These are phyloP conservation scores for Ptychobarbus kaznakovi DNA, from an alignment of 2,797 vertebrate genomes.

Conservation along the genomic window DNA sequence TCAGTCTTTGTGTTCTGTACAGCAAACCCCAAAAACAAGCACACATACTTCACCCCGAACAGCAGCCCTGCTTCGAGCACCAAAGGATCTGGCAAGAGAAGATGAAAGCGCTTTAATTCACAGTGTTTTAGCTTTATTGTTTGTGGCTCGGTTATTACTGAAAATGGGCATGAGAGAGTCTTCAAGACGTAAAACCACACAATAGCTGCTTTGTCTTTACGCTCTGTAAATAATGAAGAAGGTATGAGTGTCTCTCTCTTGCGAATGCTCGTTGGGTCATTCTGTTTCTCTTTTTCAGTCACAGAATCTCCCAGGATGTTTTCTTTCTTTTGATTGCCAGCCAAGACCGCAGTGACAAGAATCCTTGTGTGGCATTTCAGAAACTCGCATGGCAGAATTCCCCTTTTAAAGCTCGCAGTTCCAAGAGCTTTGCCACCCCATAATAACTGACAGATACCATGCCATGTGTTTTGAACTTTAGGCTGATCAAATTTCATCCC, in stretches of 20 bases:
- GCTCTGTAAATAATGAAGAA: slow-evolving; percentile 67
- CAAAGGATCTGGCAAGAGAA: slow-evolving; percentile 65
- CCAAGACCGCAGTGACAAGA: slow-evolving; percentile 51
- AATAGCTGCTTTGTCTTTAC: slow-evolving; percentile 62
- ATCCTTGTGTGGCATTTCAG: slow-evolving; percentile 47
- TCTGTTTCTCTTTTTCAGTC: slow-evolving; percentile 45
- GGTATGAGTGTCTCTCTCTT: slow-evolving; percentile 48
- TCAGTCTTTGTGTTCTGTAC: slow-evolving; percentile 73
- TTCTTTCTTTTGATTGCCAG: slow-evolving; percentile 51
- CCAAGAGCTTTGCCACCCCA: slow-evolving; percentile 43
- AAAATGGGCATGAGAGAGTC: slow-evolving; percentile 51
- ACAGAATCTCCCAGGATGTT: slow-evolving; percentile 49
- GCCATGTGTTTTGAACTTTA: slow-evolving; percentile 56
- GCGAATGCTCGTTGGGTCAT: slow-evolving; percentile 15
- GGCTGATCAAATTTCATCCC: slow-evolving; percentile 57
- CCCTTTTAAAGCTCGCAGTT: slow-evolving; percentile 43
- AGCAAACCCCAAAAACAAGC: slow-evolving; percentile 64
- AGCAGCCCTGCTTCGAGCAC: slow-evolving; percentile 65
- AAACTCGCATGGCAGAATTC: slow-evolving; percentile 52
- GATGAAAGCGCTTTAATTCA: slow-evolving; percentile 59
- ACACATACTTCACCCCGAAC: slow-evolving; percentile 67
- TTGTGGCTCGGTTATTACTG: slow-evolving; percentile 61
- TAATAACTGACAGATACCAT: slow-evolving; percentile 54
- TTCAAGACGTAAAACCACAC: slow-evolving; percentile 58
- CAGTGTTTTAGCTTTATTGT: slow-evolving; percentile 51